Conservation (phyloP, 1,140 invertebrate species). For the Pteromalus puparum region DNA sequence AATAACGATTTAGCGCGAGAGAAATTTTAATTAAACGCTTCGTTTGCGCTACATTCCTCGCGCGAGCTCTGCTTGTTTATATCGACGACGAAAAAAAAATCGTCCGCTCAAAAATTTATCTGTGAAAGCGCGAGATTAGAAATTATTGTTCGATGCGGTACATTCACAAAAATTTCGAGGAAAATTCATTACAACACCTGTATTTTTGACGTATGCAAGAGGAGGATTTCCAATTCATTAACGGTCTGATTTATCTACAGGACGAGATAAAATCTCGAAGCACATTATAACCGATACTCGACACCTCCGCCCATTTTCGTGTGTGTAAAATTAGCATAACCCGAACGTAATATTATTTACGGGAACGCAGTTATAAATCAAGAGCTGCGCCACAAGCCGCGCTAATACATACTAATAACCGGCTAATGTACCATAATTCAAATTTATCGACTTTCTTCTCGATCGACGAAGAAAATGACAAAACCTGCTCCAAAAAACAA, state of each 20-base stretch:
- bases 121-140: conserved; percentile 5
- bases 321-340: background rate
- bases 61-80: background rate
- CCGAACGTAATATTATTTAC: background rate
- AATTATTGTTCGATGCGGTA: background rate
- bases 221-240: too few species aligned
- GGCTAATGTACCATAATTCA: too few species aligned
- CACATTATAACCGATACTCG: background rate
- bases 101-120: conserved; percentile 24
- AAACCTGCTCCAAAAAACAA: too few species aligned
- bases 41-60: conserved; percentile 13
- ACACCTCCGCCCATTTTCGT: background rate
- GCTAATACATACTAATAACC: background rate
- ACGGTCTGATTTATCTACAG: too few species aligned
- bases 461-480: background rate
- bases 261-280: too few species aligned
- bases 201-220: too few species aligned
- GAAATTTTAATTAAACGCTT: conserved; percentile 44
- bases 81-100: background rate
- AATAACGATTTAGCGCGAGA: conserved; percentile 35
- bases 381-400: too few species aligned
- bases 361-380: background rate
- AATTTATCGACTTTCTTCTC: background rate
- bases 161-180: too few species aligned
- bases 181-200: too few species aligned